A percentile compares a stretch with the other conserved stretches of the same genome.
Conservation (phyloP, 53 echinoderm and acorn worm genomes). For the Crossaster papposus region DNA sequence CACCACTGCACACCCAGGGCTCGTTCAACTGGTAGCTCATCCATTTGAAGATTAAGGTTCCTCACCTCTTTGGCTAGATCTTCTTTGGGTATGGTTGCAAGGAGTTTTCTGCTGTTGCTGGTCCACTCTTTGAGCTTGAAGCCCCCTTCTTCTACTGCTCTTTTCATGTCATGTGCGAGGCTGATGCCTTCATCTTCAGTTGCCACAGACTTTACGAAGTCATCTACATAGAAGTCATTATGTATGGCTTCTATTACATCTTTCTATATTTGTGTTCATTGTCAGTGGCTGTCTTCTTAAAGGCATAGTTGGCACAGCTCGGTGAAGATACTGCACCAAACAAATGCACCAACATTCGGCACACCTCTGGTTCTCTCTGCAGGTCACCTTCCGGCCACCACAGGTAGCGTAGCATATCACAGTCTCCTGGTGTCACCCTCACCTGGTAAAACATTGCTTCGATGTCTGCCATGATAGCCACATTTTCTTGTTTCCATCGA, state of each 20-base stretch:
- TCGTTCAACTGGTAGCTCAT: constrained; percentile 58
- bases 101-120: constrained; percentile 58
- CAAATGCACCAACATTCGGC: constrained; percentile 40
- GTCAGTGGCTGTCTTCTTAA: constrained; percentile 1
- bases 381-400: constrained; percentile 56
- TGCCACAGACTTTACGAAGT: constrained; percentile 63
- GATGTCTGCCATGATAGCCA: constrained; percentile 80
- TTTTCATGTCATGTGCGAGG: constrained; percentile 23
- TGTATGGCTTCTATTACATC: background rate
- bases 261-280: background rate
- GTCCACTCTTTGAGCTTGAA: constrained; percentile 68
- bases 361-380: background rate
- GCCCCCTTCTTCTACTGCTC: constrained; percentile 45
- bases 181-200: constrained; percentile 49
- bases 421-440: background rate
- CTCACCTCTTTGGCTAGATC: constrained; percentile 62
- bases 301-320: constrained; percentile 31
- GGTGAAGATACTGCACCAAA: constrained; percentile 5
- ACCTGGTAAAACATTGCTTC: constrained; percentile 69
- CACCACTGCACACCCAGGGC: constrained; percentile 78
- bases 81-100: constrained; percentile 50
- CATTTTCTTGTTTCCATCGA: constrained; percentile 64
- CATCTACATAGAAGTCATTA: constrained; percentile 74
- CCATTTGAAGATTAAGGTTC: no score
- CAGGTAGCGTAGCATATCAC: constrained; percentile 44